Percentiles rank a stretch among this genome's conserved stretches.
Conservation (phyloP, 1,140 invertebrate species). For the Zaprionus taronus region DNA sequence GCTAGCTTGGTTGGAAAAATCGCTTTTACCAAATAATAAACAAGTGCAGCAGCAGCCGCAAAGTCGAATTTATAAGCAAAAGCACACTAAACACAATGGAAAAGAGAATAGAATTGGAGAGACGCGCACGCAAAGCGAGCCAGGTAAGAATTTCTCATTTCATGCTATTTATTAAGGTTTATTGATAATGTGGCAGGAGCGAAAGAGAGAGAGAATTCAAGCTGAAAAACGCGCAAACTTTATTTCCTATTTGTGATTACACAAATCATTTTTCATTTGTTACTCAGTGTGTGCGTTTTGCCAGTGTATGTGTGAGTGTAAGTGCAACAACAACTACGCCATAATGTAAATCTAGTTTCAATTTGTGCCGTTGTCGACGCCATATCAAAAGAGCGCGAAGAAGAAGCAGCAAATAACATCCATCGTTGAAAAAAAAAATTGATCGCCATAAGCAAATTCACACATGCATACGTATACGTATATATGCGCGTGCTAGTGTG, state of each 20-base stretch:
- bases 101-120: slow-evolving; percentile 95
- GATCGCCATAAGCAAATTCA: slow-evolving; percentile 81
- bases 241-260: slow-evolving; percentile 46
- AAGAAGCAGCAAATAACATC: slow-evolving; percentile 52
- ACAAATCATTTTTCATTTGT: slow-evolving; percentile 45
- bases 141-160: slow-evolving; percentile 88
- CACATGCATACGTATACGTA: slow-evolving; percentile 42
- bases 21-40: slow-evolving; percentile 62
- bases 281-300: slow-evolving; percentile 21
- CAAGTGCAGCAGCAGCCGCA: slow-evolving; percentile 50
- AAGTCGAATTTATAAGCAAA: slow-evolving; percentile 42
- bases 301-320: slow-evolving; percentile 21
- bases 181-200: slow-evolving; percentile 28
- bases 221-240: slow-evolving; percentile 67
- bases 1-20: slow-evolving; percentile 61
- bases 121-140: slow-evolving; percentile 91
- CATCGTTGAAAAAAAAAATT: slow-evolving; percentile 69
- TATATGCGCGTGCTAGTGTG: slow-evolving; percentile 31
- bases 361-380: slow-evolving; percentile 64
- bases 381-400: slow-evolving; percentile 56
- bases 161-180: slow-evolving; percentile 24
- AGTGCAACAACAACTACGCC: slow-evolving; percentile 60
- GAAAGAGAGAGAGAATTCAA: slow-evolving; percentile 10
- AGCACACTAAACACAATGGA: slow-evolving; percentile 88
- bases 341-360: slow-evolving; percentile 79